Percentiles rank a stretch among this genome's conserved stretches.
These are phyloP conservation scores for Dryadula phaetusa DNA, from an alignment of 2,888 invertebrate species.

Conservation along the genomic window DNA sequence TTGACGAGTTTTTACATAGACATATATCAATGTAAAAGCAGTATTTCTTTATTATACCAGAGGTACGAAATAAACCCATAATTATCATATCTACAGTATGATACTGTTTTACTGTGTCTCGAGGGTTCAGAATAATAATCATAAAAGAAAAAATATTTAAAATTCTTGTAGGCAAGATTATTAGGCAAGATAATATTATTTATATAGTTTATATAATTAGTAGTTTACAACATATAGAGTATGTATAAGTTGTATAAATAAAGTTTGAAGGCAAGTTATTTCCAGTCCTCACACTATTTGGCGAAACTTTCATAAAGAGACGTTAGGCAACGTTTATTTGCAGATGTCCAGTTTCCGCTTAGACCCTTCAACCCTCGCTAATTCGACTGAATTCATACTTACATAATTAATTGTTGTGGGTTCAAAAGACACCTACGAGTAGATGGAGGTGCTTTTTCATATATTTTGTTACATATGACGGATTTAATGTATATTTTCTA, in stretches of 20 bases:
- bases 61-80: too few species aligned
- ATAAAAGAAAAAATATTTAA: too few species aligned
- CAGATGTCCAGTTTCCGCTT: slow-evolving; percentile 24
- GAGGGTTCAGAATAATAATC: too few species aligned
- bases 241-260: slow-evolving; percentile 5
- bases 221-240: neutral
- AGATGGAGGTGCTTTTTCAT: neutral
- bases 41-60: neutral
- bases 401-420: neutral
- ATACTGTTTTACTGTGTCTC: too few species aligned
- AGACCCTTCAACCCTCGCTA: slow-evolving; percentile 13
- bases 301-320: slow-evolving; percentile 27
- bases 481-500: neutral
- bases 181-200: too few species aligned
- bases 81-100: too few species aligned
- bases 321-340: slow-evolving; percentile 15
- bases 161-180: too few species aligned
- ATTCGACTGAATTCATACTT: slow-evolving; percentile 21
- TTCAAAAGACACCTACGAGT: neutral
- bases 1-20: neutral
- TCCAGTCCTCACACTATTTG: slow-evolving; percentile 23
- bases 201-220: neutral
- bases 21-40: neutral
- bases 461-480: neutral
- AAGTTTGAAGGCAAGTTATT: slow-evolving; percentile 22